phyloP scores from a whole-genome alignment of 2,797 vertebrate genomes.

The Xenopus petersii region DNA sequence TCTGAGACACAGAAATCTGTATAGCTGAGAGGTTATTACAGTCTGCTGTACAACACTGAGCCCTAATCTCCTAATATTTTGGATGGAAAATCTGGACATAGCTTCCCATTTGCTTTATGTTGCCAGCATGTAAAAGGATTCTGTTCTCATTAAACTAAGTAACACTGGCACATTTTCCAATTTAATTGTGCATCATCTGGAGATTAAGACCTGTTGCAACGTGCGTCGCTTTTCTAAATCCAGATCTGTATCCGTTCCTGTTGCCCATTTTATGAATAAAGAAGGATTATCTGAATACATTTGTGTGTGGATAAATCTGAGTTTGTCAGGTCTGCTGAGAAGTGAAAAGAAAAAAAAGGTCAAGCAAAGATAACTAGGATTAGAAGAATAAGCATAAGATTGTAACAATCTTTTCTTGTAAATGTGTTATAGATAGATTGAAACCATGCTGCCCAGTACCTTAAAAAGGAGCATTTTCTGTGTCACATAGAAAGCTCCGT shows the following conservation, averaged over 20 bases:
- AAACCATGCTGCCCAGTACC: too few relatives aligned
- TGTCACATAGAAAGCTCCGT: too few relatives aligned
- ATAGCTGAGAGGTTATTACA: conserved; percentile 28
- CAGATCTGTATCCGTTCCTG: conserved; percentile 22
- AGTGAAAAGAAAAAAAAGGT: neutral
- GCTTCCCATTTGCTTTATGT: conserved; percentile 3
- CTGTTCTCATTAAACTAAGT: conserved; percentile 32
- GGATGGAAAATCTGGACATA: neutral
- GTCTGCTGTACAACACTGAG: conserved; percentile 1
- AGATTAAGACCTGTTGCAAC: conserved; percentile 27
- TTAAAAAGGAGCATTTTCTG: too few relatives aligned
- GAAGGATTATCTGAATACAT: conserved; percentile 38
- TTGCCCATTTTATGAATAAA: conserved; percentile 35
- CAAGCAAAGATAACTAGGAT: too few relatives aligned
- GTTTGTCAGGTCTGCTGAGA: conserved; percentile 17
- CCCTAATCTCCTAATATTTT: conserved; percentile 33
- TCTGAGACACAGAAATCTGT: conserved; percentile 12
- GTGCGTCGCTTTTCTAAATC: conserved; percentile 33
- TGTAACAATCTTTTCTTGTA: too few relatives aligned
- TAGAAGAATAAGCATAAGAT: too few relatives aligned
- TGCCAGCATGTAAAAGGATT: neutral
- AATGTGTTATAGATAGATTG: too few relatives aligned
- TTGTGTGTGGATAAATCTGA: conserved; percentile 17
- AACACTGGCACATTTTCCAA: conserved; percentile 24
- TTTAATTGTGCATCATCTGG: conserved; percentile 9